These are phyloP conservation scores for Epinephelus malabaricus DNA, from an alignment of 2,797 vertebrate genomes.

Conservation along the genomic window DNA sequence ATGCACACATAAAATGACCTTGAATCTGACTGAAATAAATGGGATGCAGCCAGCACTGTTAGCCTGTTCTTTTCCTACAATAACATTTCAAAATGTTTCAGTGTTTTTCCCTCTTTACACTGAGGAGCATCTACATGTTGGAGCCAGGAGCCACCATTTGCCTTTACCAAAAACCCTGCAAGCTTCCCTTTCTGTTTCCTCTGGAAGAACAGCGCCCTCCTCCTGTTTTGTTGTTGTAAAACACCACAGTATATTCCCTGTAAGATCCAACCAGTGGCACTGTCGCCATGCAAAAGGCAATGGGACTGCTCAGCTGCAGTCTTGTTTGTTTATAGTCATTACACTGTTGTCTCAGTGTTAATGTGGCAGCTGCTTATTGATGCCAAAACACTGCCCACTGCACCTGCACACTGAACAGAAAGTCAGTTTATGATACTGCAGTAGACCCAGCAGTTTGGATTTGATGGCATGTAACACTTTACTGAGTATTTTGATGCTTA, in stretches of 20 bases:
- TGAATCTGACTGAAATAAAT: background rate
- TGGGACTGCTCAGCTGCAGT: background rate
- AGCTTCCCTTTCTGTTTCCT: background rate
- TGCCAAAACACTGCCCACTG: background rate
- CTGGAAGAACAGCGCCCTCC: conserved; percentile 53
- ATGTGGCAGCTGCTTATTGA: background rate
- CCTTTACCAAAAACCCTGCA: background rate
- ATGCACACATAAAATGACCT: background rate
- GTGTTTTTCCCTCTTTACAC: background rate
- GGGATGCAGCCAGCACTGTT: background rate
- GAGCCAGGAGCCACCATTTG: conserved; percentile 46
- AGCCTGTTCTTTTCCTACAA: background rate
- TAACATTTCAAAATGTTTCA: background rate
- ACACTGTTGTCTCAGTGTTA: background rate
- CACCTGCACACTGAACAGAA: background rate
- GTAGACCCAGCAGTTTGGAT: background rate
- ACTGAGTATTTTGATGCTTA: conserved; percentile 16
- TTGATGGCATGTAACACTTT: background rate
- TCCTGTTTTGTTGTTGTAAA: conserved; percentile 2
- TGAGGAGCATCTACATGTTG: background rate
- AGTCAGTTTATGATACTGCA: background rate
- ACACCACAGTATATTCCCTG: background rate
- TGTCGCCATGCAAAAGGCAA: background rate
- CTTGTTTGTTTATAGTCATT: conserved; percentile 17
- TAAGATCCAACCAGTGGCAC: conserved; percentile 5